A percentile compares a stretch with the other conserved stretches of the same genome.
phyloP scores from a whole-genome alignment of 2,797 vertebrate genomes.

The Sylvilagus floridanus region DNA sequence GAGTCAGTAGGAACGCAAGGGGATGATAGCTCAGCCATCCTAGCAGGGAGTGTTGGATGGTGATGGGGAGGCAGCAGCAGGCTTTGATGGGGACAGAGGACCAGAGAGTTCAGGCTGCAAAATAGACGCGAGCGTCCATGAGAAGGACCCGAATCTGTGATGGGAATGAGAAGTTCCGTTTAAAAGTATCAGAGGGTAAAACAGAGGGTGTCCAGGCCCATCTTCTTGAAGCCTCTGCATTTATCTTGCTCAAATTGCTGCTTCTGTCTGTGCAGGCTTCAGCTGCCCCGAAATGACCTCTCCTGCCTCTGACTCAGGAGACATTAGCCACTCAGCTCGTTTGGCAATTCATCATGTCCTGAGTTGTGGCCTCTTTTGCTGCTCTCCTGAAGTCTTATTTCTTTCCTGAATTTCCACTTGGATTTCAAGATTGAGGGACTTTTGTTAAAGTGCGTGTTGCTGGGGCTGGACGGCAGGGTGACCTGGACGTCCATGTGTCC shows the following conservation, averaged over 20 bases:
- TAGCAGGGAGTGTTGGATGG: neutral
- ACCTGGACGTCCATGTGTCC: neutral
- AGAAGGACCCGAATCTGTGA: neutral
- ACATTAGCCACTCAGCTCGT: neutral
- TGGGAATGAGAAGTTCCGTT: neutral
- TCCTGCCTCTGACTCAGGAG: neutral
- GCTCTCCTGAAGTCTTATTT: neutral
- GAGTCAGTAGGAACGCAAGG: neutral
- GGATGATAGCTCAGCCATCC: neutral
- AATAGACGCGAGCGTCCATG: neutral
- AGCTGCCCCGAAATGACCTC: neutral
- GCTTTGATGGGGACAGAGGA: neutral
- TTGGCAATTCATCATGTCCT: neutral
- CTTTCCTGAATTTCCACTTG: neutral
- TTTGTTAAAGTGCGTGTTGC: neutral
- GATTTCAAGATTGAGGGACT: neutral
- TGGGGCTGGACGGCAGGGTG: neutral
- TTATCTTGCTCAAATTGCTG: neutral
- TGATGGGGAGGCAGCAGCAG: neutral
- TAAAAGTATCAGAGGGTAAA: neutral
- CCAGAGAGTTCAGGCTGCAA: neutral
- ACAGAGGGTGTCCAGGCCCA: neutral
- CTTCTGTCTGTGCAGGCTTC: neutral
- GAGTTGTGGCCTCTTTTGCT: neutral
- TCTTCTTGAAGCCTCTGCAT: slow-evolving; percentile 12